Evolutionary conservation across 2,888 invertebrate genomes (phyloP).

Genomic region (Hydrotaea diabolus): DNA sequence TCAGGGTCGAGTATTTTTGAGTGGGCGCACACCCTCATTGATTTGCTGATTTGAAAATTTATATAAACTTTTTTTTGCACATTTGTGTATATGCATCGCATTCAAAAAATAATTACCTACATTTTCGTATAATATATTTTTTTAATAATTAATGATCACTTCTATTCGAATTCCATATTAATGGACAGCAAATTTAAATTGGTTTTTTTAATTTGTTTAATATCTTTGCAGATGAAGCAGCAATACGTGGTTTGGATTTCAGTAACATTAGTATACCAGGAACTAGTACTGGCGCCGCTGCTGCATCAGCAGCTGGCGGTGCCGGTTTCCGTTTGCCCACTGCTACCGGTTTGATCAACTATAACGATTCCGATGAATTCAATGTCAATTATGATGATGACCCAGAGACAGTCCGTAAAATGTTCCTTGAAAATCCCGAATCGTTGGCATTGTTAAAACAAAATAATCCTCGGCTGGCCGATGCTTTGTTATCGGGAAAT

Average conservation of each 20-base stretch:
- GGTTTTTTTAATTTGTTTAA: not conserved
- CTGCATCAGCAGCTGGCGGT: constrained; percentile 37
- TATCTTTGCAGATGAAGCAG: constrained; percentile 58
- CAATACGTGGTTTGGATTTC: constrained; percentile 86
- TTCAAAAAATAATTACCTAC: not conserved
- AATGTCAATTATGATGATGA: constrained; percentile 86
- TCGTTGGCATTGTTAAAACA: constrained; percentile 94
- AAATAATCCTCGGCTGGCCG: constrained; percentile 95
- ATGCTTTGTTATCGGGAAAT: constrained; percentile 92
- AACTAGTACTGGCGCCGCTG: constrained; percentile 56
- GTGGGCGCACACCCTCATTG: not conserved
- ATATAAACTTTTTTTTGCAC: not conserved
- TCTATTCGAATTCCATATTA: no score
- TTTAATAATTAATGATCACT: not conserved
- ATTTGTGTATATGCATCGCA: not conserved
- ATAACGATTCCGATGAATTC: constrained; percentile 76
- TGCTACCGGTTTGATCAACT: constrained; percentile 64
- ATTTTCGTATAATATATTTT: not conserved
- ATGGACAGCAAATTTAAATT: not conserved
- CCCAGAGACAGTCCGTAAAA: constrained; percentile 91
- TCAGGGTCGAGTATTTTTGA: constrained; percentile 57
- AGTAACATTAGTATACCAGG: constrained; percentile 91
- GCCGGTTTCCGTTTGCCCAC: constrained; percentile 51
- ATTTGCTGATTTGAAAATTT: not conserved
- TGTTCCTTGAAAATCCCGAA: constrained; percentile 94